These are phyloP conservation scores for Acropternis orthonyx DNA, from an alignment of 2,797 vertebrate species.

Conservation along the genomic window DNA sequence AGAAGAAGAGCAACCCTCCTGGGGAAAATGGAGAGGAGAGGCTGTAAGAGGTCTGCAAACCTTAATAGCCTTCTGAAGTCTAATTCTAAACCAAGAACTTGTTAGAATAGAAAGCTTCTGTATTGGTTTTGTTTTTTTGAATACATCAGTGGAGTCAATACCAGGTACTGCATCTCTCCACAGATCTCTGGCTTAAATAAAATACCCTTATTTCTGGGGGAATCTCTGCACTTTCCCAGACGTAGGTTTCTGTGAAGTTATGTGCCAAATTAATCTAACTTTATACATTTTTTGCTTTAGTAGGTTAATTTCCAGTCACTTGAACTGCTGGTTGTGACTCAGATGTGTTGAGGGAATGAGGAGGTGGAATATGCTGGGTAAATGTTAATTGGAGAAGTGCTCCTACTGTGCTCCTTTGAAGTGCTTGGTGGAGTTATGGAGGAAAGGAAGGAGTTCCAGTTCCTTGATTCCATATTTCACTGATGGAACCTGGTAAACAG, in stretches of 20 bases:
- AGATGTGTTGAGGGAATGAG: neutral
- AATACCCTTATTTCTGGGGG: neutral
- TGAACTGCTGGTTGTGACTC: constrained; percentile 39
- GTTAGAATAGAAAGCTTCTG: neutral
- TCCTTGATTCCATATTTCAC: neutral
- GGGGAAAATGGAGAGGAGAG: neutral
- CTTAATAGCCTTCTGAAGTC: neutral
- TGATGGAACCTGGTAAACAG: neutral
- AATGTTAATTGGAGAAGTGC: constrained; percentile 41
- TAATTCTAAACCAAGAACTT: neutral
- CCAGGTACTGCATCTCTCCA: neutral
- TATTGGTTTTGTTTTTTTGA: neutral
- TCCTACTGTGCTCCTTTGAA: neutral
- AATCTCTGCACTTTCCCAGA: neutral
- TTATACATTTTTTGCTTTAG: neutral
- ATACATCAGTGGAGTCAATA: neutral
- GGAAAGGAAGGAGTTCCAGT: neutral
- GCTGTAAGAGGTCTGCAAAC: neutral
- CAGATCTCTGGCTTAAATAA: neutral
- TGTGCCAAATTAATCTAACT: neutral
- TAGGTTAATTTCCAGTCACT: constrained; percentile 9
- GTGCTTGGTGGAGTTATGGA: neutral
- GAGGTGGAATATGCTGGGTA: constrained; percentile 34
- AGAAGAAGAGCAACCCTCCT: neutral
- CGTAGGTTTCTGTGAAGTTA: neutral